A percentile compares a stretch with the other conserved stretches of the same genome.
These are phyloP conservation scores for Ceyx cyanopectus DNA, from an alignment of 2,113 vertebrate species.

Conservation along the genomic window DNA sequence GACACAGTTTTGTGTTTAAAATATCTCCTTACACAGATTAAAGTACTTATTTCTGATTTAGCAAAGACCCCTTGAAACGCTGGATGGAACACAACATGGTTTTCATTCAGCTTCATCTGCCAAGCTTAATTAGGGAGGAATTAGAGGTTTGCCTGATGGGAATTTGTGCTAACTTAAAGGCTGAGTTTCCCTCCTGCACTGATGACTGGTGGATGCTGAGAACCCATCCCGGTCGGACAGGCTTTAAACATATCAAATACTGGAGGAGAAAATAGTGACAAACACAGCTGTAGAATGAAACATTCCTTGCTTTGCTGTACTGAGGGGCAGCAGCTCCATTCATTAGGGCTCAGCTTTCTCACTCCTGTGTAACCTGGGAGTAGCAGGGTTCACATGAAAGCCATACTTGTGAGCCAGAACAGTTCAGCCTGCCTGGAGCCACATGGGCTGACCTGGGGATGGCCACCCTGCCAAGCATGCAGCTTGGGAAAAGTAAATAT, in stretches of 20 bases:
- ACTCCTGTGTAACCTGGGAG: background rate
- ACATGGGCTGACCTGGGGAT: background rate
- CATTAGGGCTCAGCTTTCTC: background rate
- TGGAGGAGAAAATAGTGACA: background rate
- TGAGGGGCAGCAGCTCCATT: background rate
- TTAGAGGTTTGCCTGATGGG: background rate
- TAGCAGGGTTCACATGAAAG: background rate
- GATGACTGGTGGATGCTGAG: background rate
- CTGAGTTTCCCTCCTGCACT: background rate
- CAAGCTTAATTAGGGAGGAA: conserved; percentile 34
- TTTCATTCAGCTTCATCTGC: conserved; percentile 41
- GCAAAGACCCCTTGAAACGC: background rate
- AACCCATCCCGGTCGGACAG: background rate
- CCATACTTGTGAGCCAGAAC: background rate
- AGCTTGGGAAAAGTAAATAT: background rate
- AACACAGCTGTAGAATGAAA: background rate
- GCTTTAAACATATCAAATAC: background rate
- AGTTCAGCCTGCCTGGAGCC: conserved; percentile 9
- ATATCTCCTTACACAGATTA: conserved; percentile 43
- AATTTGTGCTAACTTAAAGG: background rate
- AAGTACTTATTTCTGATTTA: conserved; percentile 43
- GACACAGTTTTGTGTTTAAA: conserved; percentile 16
- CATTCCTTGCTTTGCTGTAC: background rate
- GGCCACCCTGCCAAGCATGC: background rate
- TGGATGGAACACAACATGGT: background rate